phyloP scores from a whole-genome alignment of 2,888 invertebrate species.

The Cabera pusaria region DNA sequence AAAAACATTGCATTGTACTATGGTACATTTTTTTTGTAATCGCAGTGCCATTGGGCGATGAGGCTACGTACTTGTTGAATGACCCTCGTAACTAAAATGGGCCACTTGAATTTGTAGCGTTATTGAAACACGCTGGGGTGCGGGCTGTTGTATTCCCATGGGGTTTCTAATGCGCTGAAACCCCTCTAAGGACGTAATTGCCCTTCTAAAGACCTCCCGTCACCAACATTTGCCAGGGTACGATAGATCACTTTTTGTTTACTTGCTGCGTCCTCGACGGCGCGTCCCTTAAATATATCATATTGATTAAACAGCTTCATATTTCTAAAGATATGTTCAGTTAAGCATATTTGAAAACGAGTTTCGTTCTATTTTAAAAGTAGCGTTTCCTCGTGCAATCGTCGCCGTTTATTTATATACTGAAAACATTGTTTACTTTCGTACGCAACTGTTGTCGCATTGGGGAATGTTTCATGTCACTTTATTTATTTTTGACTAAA shows the following conservation, averaged over 20 bases:
- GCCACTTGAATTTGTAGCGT: slow-evolving; percentile 35
- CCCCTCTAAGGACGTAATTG: slow-evolving; percentile 56
- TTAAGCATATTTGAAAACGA: slow-evolving; percentile 14
- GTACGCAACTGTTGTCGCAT: slow-evolving; percentile 18
- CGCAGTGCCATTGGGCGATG: too few species aligned
- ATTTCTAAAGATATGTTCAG: too few species aligned
- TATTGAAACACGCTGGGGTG: slow-evolving; percentile 36
- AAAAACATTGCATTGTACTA: too few species aligned
- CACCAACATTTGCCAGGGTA: slow-evolving; percentile 39
- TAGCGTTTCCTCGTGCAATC: slow-evolving; percentile 10
- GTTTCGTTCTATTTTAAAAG: slow-evolving; percentile 13
- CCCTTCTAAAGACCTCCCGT: slow-evolving; percentile 37
- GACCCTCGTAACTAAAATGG: slow-evolving; percentile 36
- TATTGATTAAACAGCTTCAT: slow-evolving; percentile 21
- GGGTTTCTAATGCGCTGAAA: slow-evolving; percentile 51
- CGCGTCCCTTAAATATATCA: slow-evolving; percentile 28
- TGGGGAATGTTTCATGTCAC: slow-evolving; percentile 20
- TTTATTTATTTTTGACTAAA: slow-evolving; percentile 16
- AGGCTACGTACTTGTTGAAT: too few species aligned
- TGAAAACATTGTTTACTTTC: slow-evolving; percentile 19
- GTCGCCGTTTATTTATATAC: slow-evolving; percentile 18
- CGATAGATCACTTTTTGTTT: slow-evolving; percentile 35
- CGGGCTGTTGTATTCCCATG: slow-evolving; percentile 48
- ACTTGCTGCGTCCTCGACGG: slow-evolving; percentile 35
- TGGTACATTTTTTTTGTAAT: too few species aligned